Conservation (phyloP, 2,888 invertebrate species). For the Cinara cedri region DNA sequence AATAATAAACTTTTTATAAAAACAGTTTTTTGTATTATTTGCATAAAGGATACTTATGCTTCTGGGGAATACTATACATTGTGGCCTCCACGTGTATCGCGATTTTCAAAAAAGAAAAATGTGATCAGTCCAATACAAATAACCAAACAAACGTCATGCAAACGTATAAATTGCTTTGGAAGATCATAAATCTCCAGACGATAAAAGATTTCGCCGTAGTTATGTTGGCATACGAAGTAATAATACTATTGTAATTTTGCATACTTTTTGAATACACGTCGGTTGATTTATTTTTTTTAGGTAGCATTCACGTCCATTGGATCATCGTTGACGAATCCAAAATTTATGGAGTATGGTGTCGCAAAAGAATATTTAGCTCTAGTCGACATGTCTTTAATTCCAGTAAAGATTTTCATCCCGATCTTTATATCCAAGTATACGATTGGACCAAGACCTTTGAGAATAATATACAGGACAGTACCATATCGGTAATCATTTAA, state of each 20-base stretch:
- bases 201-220: constrained; percentile 80
- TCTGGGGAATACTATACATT: constrained; percentile 94
- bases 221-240: constrained; percentile 71
- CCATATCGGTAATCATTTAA: constrained; percentile 71
- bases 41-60: constrained; percentile 81
- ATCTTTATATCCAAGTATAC: constrained; percentile 83
- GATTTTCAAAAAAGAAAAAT: constrained; percentile 59
- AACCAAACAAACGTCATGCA: constrained; percentile 63
- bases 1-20: neutral
- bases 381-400: constrained; percentile 90
- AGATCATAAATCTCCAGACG: constrained; percentile 82
- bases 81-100: constrained; percentile 77
- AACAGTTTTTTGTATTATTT: constrained; percentile 32
- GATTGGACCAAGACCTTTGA: constrained; percentile 85
- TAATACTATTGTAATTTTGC: neutral
- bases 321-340: constrained; percentile 84
- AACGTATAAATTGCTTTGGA: constrained; percentile 82
- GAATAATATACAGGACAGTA: constrained; percentile 85
- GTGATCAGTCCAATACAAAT: constrained; percentile 70
- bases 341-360: constrained; percentile 94
- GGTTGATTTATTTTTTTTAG: too few species aligned
- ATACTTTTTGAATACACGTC: neutral
- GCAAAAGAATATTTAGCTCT: constrained; percentile 93
- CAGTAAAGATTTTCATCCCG: constrained; percentile 91
- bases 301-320: constrained; percentile 92